Evolutionary conservation across 2,797 vertebrate genomes (phyloP).

Genomic region (Poliocrania exsul): DNA sequence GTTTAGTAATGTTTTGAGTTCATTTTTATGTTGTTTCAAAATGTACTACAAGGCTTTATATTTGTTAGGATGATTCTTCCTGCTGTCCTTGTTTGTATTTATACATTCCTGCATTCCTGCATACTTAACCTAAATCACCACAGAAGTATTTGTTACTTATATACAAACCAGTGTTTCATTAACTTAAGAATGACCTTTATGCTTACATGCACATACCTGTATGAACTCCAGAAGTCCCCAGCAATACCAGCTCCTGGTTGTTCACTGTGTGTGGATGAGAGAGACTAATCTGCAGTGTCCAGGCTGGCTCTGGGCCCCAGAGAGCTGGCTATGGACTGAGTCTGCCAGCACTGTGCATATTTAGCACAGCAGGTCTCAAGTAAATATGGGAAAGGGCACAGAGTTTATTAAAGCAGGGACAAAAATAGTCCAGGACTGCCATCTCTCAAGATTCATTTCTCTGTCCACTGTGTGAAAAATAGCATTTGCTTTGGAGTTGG

Average conservation of each 20-base stretch:
- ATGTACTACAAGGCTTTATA: background rate
- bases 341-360: background rate
- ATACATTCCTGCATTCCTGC: background rate
- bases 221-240: background rate
- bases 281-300: background rate
- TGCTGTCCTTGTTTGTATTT: background rate
- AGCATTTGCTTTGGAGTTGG: background rate
- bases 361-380: background rate
- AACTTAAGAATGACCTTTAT: background rate
- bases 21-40: background rate
- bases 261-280: background rate
- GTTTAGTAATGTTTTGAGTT: background rate
- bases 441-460: background rate
- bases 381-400: background rate
- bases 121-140: background rate
- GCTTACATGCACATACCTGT: background rate
- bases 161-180: too few species aligned
- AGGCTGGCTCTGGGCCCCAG: background rate
- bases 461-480: background rate
- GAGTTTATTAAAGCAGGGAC: background rate
- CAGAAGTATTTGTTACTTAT: background rate
- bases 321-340: fast-evolving
- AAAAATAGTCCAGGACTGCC: background rate
- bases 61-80: background rate
- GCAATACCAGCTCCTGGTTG: background rate